Base-by-base conservation (phyloP, 1,140 invertebrate species). In the Nasonia longicornis region DNA sequence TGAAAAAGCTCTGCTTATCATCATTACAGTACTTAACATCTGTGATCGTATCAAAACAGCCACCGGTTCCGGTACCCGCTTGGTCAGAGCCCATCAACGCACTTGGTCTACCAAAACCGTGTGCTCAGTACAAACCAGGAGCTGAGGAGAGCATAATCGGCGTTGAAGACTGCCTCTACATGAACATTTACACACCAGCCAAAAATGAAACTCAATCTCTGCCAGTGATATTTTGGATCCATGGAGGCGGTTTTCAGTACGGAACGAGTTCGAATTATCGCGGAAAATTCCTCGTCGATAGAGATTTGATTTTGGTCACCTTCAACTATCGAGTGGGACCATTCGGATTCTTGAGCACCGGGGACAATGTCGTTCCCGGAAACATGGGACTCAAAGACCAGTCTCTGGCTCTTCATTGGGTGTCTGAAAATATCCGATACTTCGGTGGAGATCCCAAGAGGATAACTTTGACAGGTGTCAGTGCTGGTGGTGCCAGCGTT, bases 301-400 rank as follows among this genome's bases (percentile, higher is more conserved):
- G 92, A 67, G 90, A 94, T 67, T 90, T 94, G 2, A 88, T 94
- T 66, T 86, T 94, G 38, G 93, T 95, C 2, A 94, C 93, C 0
- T 84, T 94, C 10, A 94, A 94, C 82, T 94, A 94, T 85, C 90
- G 94, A 66, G 85, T 92, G 7, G 93, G 93, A 83, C 91, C 92
- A 2, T 86, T 94, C 14, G 93, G 92, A 64, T 93, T 93, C 79
- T 85, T 93, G 22, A 92, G 92, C 31, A 92, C 92, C 8, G 92
- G 91, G 77, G 92, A 93, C 84, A 88, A 89, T 42, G 82, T 90
- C 1, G 85, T 92, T 16, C 91, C 92, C 11, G 93, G 93, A 8
- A 93, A 94, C 81, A 92, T 91, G 86, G 93, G 93, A 26, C 83
- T 94, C 22, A 92, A 92, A 85, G 93, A 94, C 88, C 93, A 94